Evolutionary conservation across 1,140 invertebrate species (phyloP).

Genomic region (Zaprionus taronus): DNA sequence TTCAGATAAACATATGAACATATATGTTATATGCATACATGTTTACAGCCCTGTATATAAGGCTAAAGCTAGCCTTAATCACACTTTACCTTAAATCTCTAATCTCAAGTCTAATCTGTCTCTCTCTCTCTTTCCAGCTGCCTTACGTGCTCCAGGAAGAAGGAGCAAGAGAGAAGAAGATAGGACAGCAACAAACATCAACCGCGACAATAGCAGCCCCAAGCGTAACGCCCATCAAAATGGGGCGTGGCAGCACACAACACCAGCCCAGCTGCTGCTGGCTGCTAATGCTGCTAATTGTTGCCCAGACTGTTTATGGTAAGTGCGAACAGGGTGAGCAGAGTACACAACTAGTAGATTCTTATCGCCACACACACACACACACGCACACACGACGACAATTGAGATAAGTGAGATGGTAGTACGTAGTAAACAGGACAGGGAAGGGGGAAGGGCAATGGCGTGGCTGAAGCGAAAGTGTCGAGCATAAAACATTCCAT

Average conservation of each 20-base stretch:
- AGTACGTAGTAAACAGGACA: no score
- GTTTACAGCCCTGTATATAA: background rate
- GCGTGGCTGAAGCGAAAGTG: slow-evolving; percentile 40
- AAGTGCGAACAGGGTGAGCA: slow-evolving; percentile 46
- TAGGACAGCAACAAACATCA: background rate
- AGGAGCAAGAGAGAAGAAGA: background rate
- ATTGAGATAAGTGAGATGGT: slow-evolving; percentile 60
- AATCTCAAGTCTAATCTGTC: background rate
- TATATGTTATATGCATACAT: no score
- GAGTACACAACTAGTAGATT: slow-evolving; percentile 20
- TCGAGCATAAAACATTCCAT: slow-evolving; percentile 52
- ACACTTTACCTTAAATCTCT: background rate
- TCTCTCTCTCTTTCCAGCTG: background rate
- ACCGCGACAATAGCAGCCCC: slow-evolving; percentile 10
- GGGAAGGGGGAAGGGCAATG: background rate
- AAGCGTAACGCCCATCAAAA: slow-evolving; percentile 15
- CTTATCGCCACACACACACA: slow-evolving; percentile 42
- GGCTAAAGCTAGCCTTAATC: no score
- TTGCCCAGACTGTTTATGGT: slow-evolving; percentile 76
- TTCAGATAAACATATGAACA: no score
- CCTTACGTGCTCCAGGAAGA: background rate
- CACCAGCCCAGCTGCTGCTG: slow-evolving; percentile 42
- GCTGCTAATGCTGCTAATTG: slow-evolving; percentile 75
- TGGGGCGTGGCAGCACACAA: slow-evolving; percentile 19
- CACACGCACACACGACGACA: slow-evolving; percentile 21